Evolutionary conservation across 1,140 invertebrate genomes (phyloP).

Genomic region (Zaprionus capensis): DNA sequence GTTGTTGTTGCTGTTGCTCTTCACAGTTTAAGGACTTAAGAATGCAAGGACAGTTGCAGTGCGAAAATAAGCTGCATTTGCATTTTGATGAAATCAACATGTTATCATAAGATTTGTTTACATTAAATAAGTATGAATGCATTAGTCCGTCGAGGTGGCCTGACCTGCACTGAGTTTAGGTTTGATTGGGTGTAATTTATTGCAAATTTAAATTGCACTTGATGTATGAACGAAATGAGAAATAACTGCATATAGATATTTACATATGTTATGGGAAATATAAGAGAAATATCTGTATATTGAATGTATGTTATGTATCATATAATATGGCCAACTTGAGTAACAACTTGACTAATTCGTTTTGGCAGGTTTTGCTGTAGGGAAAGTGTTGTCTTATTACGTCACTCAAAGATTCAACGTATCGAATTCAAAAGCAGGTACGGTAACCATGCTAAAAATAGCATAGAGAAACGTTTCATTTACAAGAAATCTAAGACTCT

Average conservation of each 20-base stretch:
- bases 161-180: neutral
- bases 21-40: conserved; percentile 10
- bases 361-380: neutral
- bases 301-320: neutral
- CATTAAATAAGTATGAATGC: conserved; percentile 8
- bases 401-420: neutral
- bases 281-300: neutral
- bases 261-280: neutral
- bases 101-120: conserved; percentile 32
- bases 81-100: conserved; percentile 49
- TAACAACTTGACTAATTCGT: neutral
- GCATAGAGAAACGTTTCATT: too few relatives aligned
- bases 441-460: too few relatives aligned
- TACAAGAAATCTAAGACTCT: too few relatives aligned
- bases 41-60: conserved; percentile 3
- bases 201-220: conserved; percentile 3
- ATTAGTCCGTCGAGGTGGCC: too few relatives aligned
- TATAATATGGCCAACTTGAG: neutral
- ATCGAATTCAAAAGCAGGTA: too few relatives aligned
- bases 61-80: conserved; percentile 35
- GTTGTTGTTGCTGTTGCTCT: neutral
- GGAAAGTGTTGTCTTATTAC: neutral
- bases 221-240: neutral
- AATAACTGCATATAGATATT: neutral
- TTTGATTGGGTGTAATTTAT: neutral